phyloP scores from a whole-genome alignment of 2,888 invertebrate genomes.

The Disparrhopalites patrizii region DNA sequence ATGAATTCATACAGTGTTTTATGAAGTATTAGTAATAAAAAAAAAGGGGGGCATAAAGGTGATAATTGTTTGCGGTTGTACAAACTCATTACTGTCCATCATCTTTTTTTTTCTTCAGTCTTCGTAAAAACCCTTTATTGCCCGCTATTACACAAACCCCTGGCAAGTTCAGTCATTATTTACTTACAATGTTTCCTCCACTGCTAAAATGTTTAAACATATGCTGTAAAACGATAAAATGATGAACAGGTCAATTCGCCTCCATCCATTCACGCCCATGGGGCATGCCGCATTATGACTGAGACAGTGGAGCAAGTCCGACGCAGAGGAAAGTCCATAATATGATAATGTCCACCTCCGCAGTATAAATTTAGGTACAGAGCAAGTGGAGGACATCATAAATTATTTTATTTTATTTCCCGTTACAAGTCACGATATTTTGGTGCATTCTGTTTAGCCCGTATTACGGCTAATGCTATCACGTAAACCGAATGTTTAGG shows the following conservation, averaged over 20 bases:
- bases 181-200: background rate
- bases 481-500: background rate
- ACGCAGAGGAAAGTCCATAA: too few relatives aligned
- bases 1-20: too few relatives aligned
- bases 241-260: background rate
- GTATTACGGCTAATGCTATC: background rate
- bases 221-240: constrained; percentile 5
- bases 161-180: constrained; percentile 1
- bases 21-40: background rate
- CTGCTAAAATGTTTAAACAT: background rate
- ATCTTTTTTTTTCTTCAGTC: too few relatives aligned
- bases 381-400: too few relatives aligned
- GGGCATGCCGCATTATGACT: too few relatives aligned
- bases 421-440: too few relatives aligned
- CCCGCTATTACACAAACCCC: background rate
- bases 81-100: background rate
- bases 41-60: too few relatives aligned
- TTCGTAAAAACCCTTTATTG: background rate
- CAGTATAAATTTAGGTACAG: background rate
- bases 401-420: too few relatives aligned
- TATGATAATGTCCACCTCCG: background rate
- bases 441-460: too few relatives aligned
- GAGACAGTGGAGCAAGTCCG: too few relatives aligned
- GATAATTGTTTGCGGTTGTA: background rate
- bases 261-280: too few relatives aligned